Conservation (phyloP, 2,797 vertebrate species). For the Menidia menidia region DNA sequence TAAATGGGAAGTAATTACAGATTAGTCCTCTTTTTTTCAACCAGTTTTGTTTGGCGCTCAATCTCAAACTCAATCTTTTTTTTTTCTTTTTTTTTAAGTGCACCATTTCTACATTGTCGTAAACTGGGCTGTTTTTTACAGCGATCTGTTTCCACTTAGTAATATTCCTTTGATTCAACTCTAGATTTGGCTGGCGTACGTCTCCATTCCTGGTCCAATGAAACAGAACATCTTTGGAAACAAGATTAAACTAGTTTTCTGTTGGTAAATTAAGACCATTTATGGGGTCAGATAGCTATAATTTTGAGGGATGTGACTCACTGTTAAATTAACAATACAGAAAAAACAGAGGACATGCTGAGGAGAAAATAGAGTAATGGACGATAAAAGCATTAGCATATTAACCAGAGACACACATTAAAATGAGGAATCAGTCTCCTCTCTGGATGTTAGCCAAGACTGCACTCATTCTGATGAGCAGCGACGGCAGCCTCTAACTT, state of each 20-base stretch:
- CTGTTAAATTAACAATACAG: slow-evolving; percentile 45
- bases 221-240: not conserved
- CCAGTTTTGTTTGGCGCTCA: too few relatives aligned
- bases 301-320: slow-evolving; percentile 24
- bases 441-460: slow-evolving; percentile 69
- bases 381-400: slow-evolving; percentile 71
- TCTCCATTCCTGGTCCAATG: not conserved
- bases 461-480: slow-evolving; percentile 75
- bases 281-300: slow-evolving; percentile 36
- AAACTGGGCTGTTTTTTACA: not conserved
- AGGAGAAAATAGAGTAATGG: slow-evolving; percentile 20
- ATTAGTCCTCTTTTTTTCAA: too few relatives aligned
- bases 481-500: slow-evolving; percentile 47
- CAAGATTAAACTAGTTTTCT: not conserved
- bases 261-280: not conserved
- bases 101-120: too few relatives aligned
- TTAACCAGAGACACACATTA: slow-evolving; percentile 66
- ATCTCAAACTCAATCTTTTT: too few relatives aligned
- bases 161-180: not conserved
- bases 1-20: too few relatives aligned
- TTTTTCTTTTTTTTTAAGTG: too few relatives aligned
- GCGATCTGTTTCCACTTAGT: not conserved
- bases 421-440: slow-evolving; percentile 31
- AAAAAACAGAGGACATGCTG: slow-evolving; percentile 15
- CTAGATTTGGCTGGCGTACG: not conserved